Base-by-base conservation (phyloP, 2,888 invertebrate genomes). In the Cerastoderma edule region DNA sequence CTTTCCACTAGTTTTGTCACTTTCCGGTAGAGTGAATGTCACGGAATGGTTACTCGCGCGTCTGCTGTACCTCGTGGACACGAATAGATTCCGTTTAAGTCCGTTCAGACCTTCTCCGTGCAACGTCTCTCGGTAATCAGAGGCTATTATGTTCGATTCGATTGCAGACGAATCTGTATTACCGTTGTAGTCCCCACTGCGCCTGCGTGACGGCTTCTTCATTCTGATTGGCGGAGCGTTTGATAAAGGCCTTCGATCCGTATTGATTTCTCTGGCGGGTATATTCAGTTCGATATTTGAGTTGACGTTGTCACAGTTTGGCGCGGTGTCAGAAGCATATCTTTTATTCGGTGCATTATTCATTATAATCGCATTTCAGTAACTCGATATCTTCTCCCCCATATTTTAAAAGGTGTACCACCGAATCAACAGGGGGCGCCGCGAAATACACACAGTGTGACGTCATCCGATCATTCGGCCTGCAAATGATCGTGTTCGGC, bases 131-230 rank as follows among this genome's bases (percentile, higher is more conserved):
- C 64, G 63, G 67, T 48, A 67, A 53, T 64, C 73, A 72, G 75
- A 72, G 4, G 44, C 39, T 13, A 67, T 39, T 54, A 71, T 54
- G 56, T 56, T 28, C 13, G 57, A 57, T 44, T 75, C 72, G 57
- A 66, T 60, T 65, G 80, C 74, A 76, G 76, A 80, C 80, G 80
- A 76, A 24, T 76, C 68, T 13, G 39, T 54, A 39, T 72, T 69
- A 74, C 50, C 64, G n/a, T 48, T 39, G 50, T 44, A 48, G 53
- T 74, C 71, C 54, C 35, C 72, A 24, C n/a, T 69, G 74, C 76
- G 80, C 80, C 76, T 72, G 80, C 74, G 76, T 39, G 54, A 35
- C 10, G 71, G 73, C n/a, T 48, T 65, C 71, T 74, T 76, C 74
- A 76, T 76, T 64, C 33, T 75, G 68, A 68, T 54, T 35, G 65